Percentiles rank a stretch among this genome's conserved stretches.
Evolutionary conservation across 2,113 vertebrate genomes (phyloP).

Genomic region (Epinephelus moara): DNA sequence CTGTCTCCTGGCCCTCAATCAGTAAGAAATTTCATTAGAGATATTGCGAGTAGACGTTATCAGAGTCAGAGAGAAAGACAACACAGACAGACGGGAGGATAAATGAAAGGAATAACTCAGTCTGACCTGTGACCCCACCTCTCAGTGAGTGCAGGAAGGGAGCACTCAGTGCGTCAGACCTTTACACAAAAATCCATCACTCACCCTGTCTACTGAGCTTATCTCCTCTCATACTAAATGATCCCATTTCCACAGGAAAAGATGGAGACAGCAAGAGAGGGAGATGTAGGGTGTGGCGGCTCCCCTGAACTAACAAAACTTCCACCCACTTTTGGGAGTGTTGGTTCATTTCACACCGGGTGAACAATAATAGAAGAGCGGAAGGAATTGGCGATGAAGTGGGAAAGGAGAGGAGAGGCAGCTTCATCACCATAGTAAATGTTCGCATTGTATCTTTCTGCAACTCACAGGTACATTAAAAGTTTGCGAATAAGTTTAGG

Average conservation of each 20-base stretch:
- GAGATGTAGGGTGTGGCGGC: slow-evolving; percentile 38
- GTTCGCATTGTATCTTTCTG: too few relatives aligned
- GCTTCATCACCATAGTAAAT: too few relatives aligned
- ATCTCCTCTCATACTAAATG: slow-evolving; percentile 60
- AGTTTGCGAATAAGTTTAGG: too few relatives aligned
- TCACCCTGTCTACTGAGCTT: slow-evolving; percentile 54
- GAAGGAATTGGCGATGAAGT: not conserved
- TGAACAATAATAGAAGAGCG: not conserved
- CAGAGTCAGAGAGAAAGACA: slow-evolving; percentile 36
- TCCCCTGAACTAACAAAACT: slow-evolving; percentile 53
- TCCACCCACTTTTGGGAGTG: slow-evolving; percentile 21
- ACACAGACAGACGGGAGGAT: slow-evolving; percentile 34
- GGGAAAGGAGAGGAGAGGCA: not conserved
- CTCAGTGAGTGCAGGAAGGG: slow-evolving; percentile 40
- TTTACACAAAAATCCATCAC: slow-evolving; percentile 48
- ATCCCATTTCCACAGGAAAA: slow-evolving; percentile 80
- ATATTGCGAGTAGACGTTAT: slow-evolving; percentile 24
- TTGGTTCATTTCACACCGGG: slow-evolving; percentile 5
- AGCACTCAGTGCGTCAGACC: slow-evolving; percentile 60
- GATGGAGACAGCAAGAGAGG: slow-evolving; percentile 28
- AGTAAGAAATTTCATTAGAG: slow-evolving; percentile 44
- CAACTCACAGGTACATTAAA: too few relatives aligned
- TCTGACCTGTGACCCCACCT: slow-evolving; percentile 44
- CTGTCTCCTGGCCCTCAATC: slow-evolving; percentile 30
- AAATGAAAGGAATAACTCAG: slow-evolving; percentile 41